Evolutionary conservation across 2,113 vertebrate species (phyloP).

Genomic region (Scophthalmus maximus): DNA sequence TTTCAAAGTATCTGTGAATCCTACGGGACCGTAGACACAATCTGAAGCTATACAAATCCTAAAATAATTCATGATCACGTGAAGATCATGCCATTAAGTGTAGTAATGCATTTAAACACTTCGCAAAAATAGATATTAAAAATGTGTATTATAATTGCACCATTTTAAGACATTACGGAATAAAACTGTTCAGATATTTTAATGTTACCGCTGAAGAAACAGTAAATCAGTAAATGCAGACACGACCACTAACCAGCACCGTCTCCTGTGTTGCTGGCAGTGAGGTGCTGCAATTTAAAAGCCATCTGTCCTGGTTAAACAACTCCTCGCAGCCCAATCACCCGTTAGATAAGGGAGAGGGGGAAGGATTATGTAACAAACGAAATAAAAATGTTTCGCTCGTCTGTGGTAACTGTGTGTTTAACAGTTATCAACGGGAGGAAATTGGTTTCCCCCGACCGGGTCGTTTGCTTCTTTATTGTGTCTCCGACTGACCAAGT

Average conservation of each 20-base stretch:
- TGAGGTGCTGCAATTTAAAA: constrained; percentile 60
- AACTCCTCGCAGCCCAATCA: constrained; percentile 59
- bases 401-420: constrained; percentile 28
- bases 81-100: too few species aligned
- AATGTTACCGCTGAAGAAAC: neutral
- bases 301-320: constrained; percentile 68
- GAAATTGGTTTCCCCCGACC: constrained; percentile 3
- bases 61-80: too few species aligned
- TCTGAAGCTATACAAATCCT: too few species aligned
- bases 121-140: too few species aligned
- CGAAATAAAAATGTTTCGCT: constrained; percentile 53
- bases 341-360: constrained; percentile 51
- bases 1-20: too few species aligned
- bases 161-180: neutral
- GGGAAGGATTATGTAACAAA: constrained; percentile 56
- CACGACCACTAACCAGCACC: neutral
- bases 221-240: neutral
- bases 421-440: constrained; percentile 14
- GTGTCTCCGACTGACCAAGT: constrained; percentile 1
- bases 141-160: neutral
- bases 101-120: too few species aligned
- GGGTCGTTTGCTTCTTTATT: constrained; percentile 4
- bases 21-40: too few species aligned
- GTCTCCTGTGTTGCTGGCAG: constrained; percentile 37
- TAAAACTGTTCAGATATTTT: neutral